Evolutionary conservation across 2,888 invertebrate genomes (phyloP).

Genomic region (Galerucella nymphaeae): DNA sequence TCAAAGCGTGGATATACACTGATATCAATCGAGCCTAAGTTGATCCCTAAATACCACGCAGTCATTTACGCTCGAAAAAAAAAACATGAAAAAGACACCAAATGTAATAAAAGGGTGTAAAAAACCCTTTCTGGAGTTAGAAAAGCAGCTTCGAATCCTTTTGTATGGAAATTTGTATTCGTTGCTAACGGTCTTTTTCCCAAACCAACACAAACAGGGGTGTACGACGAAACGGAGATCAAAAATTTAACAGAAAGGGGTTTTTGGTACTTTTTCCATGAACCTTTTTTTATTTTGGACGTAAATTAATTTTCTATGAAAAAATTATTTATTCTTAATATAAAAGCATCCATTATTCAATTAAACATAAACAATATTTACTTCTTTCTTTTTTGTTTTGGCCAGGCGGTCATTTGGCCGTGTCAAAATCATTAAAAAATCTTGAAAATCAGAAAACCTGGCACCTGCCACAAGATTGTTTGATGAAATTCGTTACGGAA

Average conservation of each 20-base stretch:
- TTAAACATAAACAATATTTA: too few relatives aligned
- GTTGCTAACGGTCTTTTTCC: slow-evolving; percentile 17
- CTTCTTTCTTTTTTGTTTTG: too few relatives aligned
- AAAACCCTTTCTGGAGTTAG: slow-evolving; percentile 45
- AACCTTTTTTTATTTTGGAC: too few relatives aligned
- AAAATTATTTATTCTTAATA: too few relatives aligned
- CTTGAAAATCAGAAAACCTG: too few relatives aligned
- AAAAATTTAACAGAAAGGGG: background rate
- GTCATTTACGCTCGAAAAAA: slow-evolving; percentile 15
- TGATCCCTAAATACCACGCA: background rate
- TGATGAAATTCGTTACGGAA: too few relatives aligned
- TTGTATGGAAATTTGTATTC: slow-evolving; percentile 54
- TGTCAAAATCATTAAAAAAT: too few relatives aligned
- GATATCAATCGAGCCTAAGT: background rate
- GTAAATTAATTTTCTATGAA: too few relatives aligned
- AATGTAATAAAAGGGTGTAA: slow-evolving; percentile 45
- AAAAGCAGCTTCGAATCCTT: slow-evolving; percentile 49
- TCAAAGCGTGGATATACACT: background rate
- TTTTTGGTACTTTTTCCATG: background rate
- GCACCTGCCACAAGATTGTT: too few relatives aligned
- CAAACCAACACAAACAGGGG: slow-evolving; percentile 23
- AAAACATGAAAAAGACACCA: slow-evolving; percentile 33
- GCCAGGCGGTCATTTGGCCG: too few relatives aligned
- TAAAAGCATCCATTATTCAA: too few relatives aligned
- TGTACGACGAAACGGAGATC: background rate